These are phyloP conservation scores for Teleogryllus occipitalis DNA, from an alignment of 1,140 invertebrate species.

Conservation along the genomic window DNA sequence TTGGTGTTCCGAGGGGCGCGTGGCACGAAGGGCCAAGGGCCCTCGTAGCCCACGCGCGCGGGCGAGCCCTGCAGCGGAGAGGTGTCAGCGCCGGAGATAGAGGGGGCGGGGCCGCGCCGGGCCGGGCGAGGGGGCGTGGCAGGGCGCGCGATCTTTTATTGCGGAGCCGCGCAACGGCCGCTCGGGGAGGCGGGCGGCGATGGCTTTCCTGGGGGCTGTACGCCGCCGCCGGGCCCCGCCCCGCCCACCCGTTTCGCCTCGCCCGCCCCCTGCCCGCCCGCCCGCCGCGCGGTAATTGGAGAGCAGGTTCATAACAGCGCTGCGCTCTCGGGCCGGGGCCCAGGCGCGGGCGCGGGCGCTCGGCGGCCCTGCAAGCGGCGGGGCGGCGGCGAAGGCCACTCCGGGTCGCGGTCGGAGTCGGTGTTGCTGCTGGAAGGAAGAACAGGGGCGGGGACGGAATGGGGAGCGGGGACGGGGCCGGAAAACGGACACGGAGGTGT, in stretches of 20 bases:
- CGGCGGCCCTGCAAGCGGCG: neutral
- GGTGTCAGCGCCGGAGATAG: neutral
- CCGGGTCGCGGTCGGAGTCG: too few relatives aligned
- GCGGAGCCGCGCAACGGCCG: neutral
- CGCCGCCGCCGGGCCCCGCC: too few relatives aligned
- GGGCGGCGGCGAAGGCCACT: too few relatives aligned
- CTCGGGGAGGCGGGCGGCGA: neutral
- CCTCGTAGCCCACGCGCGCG: too few relatives aligned
- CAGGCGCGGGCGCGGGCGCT: neutral
- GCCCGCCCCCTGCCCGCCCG: too few relatives aligned
- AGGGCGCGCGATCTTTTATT: neutral
- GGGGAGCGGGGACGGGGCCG: too few relatives aligned
- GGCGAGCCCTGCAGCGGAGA: neutral
- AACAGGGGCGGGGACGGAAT: too few relatives aligned
- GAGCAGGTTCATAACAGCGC: neutral
- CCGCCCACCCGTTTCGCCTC: too few relatives aligned
- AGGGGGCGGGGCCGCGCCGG: neutral
- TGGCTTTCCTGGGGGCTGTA: neutral
- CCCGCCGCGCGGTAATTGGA: neutral
- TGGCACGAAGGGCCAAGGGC: neutral
- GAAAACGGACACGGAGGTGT: too few relatives aligned
- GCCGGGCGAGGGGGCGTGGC: neutral
- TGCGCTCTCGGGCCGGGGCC: too few relatives aligned
- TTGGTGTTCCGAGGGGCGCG: too few relatives aligned
- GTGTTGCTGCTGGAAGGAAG: too few relatives aligned